phyloP scores from a whole-genome alignment of 2,888 invertebrate species.

The Drosophila melanosoma region DNA sequence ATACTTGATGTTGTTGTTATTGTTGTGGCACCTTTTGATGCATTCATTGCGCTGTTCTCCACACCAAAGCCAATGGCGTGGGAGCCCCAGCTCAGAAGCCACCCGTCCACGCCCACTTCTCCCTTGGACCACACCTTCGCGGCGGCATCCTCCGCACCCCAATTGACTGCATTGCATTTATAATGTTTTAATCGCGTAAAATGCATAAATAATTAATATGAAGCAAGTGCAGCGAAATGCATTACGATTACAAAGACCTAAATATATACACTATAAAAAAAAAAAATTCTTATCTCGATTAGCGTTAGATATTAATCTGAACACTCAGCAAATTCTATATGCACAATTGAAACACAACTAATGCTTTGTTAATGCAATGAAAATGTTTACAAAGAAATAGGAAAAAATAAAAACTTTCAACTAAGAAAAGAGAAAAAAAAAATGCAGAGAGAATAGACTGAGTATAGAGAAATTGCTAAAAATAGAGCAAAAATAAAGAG shows the following conservation, averaged over 20 bases:
- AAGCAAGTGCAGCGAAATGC: slow-evolving; percentile 39
- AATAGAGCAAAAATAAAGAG: neutral
- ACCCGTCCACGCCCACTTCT: neutral
- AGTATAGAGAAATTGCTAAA: neutral
- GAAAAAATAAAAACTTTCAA: too few relatives aligned
- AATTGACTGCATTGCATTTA: slow-evolving; percentile 64
- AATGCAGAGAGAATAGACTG: neutral
- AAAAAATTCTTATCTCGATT: neutral
- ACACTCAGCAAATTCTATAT: neutral
- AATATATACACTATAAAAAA: slow-evolving; percentile 15
- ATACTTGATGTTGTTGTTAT: slow-evolving; percentile 19
- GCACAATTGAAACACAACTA: neutral
- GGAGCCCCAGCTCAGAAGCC: slow-evolving; percentile 52
- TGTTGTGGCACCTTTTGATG: slow-evolving; percentile 63
- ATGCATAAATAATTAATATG: slow-evolving; percentile 69
- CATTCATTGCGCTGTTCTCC: slow-evolving; percentile 64
- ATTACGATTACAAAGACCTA: slow-evolving; percentile 16
- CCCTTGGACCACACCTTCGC: neutral
- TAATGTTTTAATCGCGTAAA: slow-evolving; percentile 74
- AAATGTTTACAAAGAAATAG: neutral
- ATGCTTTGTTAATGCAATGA: neutral
- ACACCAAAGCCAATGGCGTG: slow-evolving; percentile 72
- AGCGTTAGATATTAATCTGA: neutral
- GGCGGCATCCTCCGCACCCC: slow-evolving; percentile 12
- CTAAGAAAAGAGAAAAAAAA: neutral